A percentile compares a stretch with the other conserved stretches of the same genome.
Evolutionary conservation across 2,797 vertebrate genomes (phyloP).

Genomic region (Gobio occitaniae): DNA sequence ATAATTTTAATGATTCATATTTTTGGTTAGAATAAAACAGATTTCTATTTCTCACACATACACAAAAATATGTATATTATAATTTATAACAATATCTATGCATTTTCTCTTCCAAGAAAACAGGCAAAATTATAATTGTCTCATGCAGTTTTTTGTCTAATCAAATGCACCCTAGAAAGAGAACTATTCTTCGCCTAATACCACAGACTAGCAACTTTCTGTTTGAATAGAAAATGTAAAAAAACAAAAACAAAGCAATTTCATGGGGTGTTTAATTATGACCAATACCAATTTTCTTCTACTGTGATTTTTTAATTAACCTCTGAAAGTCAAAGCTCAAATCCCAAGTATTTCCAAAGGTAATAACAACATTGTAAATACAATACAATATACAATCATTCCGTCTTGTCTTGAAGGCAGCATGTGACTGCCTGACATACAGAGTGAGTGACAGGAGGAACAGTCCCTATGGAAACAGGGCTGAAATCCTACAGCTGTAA

Average conservation of each 20-base stretch:
- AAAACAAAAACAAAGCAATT: background rate
- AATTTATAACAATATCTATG: background rate
- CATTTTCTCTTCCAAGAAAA: background rate
- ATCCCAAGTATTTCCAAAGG: background rate
- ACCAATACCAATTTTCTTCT: conserved; percentile 11
- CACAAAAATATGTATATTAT: background rate
- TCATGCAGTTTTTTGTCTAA: background rate
- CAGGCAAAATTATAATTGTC: background rate
- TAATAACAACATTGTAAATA: background rate
- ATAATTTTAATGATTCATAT: too few species aligned
- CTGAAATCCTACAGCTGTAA: conserved; percentile 45
- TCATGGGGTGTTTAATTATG: conserved; percentile 4
- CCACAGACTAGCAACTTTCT: background rate
- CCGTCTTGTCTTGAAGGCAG: background rate
- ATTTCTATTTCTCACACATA: background rate
- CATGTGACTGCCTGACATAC: conserved; percentile 14
- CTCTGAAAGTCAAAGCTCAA: conserved; percentile 9
- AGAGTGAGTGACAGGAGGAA: conserved; percentile 22
- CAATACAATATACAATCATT: conserved; percentile 12
- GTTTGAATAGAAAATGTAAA: background rate
- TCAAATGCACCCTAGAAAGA: too few species aligned
- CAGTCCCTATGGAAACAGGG: conserved; percentile 43
- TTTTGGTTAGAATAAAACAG: background rate
- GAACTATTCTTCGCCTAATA: background rate
- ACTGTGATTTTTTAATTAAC: conserved; percentile 9